Base-by-base conservation (phyloP, 2,888 invertebrate genomes). In the Archaeoteleia sp. region DNA sequence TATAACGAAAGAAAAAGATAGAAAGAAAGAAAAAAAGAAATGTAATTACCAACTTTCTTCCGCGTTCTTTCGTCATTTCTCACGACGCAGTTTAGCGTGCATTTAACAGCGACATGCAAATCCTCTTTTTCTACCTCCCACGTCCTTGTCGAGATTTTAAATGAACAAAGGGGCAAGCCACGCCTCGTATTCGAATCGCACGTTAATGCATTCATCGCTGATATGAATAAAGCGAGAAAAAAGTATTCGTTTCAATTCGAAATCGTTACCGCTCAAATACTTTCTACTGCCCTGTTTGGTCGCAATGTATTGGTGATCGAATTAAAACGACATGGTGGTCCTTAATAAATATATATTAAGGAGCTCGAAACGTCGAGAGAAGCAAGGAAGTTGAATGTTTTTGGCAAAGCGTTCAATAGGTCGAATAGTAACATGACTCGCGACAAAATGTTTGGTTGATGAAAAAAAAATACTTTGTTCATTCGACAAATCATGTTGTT, bases 91-190 rank as follows among this genome's bases (percentile, higher is more conserved):
- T 57, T 65, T 57, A 39, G 45, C 55, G 45, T 49, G 55, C 49
- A 43, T 43, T 49, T 55, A 45, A 39, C 45, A 49, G 42, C 51
- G 55, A 65, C 57, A 65, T 65, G 63, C 57, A 65, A 65, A 65
- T 57, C 63, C 55, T 57, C 51, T 65, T 65, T 65, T 49, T 51
- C 51, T 45, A 17, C 55, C 55, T 40, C 53, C 35, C 20, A 43
- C 51, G 46, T 57, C 25, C 20, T 39, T 32, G 14, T 12, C 29
- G 34, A 57, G 63, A 55, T 57, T 65, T 65, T 65, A 65, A 63
- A 65, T 37, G 63, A 65, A 65, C 63, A 65, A 65, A 65, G 63
- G n/a, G n/a, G n/a, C n/a, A n/a, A 65, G 57, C 63, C 63, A 55
- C 63, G 55, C 63, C 63, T 63, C 40, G 53, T 48, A 39, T 62